Evolutionary conservation across 1,140 invertebrate species (phyloP).

Genomic region (Saxidomus purpurata): DNA sequence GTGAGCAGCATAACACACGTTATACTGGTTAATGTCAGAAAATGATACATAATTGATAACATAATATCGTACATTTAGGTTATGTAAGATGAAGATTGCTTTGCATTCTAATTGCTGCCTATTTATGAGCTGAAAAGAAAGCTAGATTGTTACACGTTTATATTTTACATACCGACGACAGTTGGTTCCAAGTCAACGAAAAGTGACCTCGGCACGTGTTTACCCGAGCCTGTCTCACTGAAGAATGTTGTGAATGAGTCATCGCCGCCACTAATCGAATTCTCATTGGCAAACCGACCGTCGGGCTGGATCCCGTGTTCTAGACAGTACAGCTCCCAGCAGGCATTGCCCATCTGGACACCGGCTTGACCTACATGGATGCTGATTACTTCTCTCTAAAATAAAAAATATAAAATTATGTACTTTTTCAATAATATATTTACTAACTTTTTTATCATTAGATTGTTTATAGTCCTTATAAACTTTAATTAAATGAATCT

Average conservation of each 20-base stretch:
- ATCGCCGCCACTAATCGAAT: slow-evolving; percentile 88
- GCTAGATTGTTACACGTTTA: too few species aligned
- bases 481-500: too few species aligned
- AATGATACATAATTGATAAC: too few species aligned
- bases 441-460: too few species aligned
- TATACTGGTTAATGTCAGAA: too few species aligned
- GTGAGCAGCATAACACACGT: too few species aligned
- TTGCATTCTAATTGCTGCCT: too few species aligned
- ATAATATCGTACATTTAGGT: too few species aligned
- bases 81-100: too few species aligned
- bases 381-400: slow-evolving; percentile 91
- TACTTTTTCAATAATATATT: too few species aligned
- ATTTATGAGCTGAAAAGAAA: too few species aligned
- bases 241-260: slow-evolving; percentile 86
- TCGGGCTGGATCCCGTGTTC: slow-evolving; percentile 96
- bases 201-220: slow-evolving; percentile 93
- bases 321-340: slow-evolving; percentile 94
- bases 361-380: slow-evolving; percentile 95
- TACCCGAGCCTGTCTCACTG: slow-evolving; percentile 90
- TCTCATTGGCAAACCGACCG: slow-evolving; percentile 87
- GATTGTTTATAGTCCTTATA: too few species aligned
- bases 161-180: background rate
- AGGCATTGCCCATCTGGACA: slow-evolving; percentile 94
- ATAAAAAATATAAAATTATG: background rate
- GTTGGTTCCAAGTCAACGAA: slow-evolving; percentile 85